These are phyloP conservation scores for Tolmerus cingulatus DNA, from an alignment of 2,888 invertebrate genomes.

Conservation along the genomic window DNA sequence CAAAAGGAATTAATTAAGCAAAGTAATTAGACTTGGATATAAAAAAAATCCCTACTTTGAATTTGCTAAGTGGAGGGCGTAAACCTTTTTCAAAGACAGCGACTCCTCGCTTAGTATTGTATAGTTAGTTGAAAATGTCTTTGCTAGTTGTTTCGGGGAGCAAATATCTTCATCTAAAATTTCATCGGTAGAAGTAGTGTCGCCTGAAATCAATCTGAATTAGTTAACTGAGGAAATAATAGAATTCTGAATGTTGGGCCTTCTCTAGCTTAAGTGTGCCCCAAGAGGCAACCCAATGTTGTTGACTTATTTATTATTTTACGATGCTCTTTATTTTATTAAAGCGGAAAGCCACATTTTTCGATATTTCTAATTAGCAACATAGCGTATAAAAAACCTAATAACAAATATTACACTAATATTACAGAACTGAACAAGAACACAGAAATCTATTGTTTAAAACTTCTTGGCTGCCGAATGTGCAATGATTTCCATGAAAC, in stretches of 20 bases:
- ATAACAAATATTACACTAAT: too few relatives aligned
- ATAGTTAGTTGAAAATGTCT: conserved; percentile 55
- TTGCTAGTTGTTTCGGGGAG: conserved; percentile 53
- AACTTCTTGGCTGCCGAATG: not conserved
- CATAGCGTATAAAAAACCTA: too few relatives aligned
- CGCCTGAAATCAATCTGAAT: not conserved
- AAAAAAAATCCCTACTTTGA: conserved; percentile 63
- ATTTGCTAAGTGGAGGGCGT: conserved; percentile 69
- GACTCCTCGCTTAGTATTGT: conserved; percentile 64
- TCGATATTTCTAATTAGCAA: too few relatives aligned
- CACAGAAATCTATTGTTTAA: too few relatives aligned
- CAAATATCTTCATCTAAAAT: conserved; percentile 58
- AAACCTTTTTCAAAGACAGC: conserved; percentile 67
- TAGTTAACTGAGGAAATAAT: not conserved
- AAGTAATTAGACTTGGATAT: not conserved
- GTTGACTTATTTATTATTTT: not conserved
- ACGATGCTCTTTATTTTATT: too few relatives aligned
- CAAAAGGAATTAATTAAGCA: not conserved
- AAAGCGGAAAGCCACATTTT: too few relatives aligned
- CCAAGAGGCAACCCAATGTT: too few relatives aligned
- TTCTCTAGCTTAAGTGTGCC: too few relatives aligned
- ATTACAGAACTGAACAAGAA: not conserved
- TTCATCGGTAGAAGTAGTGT: conserved; percentile 50
- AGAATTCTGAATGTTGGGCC: not conserved
- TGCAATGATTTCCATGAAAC: not conserved